Base-by-base conservation (phyloP, 2,888 invertebrate genomes). In the Leucophenga maculata region DNA sequence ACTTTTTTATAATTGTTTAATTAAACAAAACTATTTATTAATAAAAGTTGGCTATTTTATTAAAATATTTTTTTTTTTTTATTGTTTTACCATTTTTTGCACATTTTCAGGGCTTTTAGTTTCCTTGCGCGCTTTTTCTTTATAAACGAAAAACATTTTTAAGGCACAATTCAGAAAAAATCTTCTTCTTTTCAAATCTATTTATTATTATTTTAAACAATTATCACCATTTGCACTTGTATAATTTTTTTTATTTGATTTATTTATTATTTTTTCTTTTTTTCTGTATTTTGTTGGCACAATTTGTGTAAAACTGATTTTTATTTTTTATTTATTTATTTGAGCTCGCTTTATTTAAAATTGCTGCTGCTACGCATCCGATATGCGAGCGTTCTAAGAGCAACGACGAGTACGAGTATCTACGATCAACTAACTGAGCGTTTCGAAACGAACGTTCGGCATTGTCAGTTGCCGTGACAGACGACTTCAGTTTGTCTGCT, bases 371-470 rank as follows among this genome's bases (percentile, higher is more conserved):
- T 48, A 48, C 62, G 62, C 60, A 39, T 60, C 60, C 60, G 60
- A 64, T 64, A 14, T 46, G 18, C 26, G 62, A 18, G 62, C 62
- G 22, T 20, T 48, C 16, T 44, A 16, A 18, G 75, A 75, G 79
- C 75, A 76, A 75, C 82, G 78, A 68, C 76, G 74, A 76, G 77
- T 78, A 78, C 77, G 77, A 83, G 74, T 76, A 77, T 75, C 84
- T 78, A 77, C 77, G 80, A 83, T 83, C 85, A 80, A 84, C 84
- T 84, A 82, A 84, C 84, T 84, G 84, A 84, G 80, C 76, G 76
- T 66, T 74, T 77, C 76, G 75, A 74, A 75, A 71, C 70, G 69
- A 69, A 73, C 71, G 57, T 11, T 57, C 22, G 26, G 13, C 50
- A 16, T 50, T 71, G 76, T 71, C 69, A 70, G 68, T 69, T 60